phyloP scores from a whole-genome alignment of 2,888 invertebrate species.

The Caenorhabditis angaria region DNA sequence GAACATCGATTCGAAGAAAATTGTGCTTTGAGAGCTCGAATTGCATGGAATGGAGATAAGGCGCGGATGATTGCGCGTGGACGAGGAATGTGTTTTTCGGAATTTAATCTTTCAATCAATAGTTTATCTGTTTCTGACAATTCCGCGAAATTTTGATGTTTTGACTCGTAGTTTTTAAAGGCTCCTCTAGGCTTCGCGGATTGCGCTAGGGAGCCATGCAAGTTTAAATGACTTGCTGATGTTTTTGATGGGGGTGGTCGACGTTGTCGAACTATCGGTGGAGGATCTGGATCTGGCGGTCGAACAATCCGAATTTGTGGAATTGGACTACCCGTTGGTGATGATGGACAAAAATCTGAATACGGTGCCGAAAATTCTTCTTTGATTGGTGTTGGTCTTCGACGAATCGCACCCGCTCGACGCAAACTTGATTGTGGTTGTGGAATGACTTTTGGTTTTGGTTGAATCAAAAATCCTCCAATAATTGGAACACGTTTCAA shows the following conservation, averaged over 20 bases:
- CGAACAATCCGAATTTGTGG: constrained; percentile 35
- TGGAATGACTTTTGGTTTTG: constrained; percentile 27
- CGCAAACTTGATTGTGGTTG: constrained; percentile 37
- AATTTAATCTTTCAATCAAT: constrained; percentile 59
- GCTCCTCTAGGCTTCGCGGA: constrained; percentile 62
- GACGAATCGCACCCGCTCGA: constrained; percentile 47
- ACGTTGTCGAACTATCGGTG: constrained; percentile 29
- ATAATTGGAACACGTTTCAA: constrained; percentile 53
- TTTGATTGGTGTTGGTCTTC: constrained; percentile 38
- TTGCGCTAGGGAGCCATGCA: constrained; percentile 57
- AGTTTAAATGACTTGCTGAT: constrained; percentile 51
- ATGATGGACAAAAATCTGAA: constrained; percentile 41
- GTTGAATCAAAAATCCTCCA: constrained; percentile 47
- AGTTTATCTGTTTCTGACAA: constrained; percentile 57
- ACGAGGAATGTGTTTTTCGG: constrained; percentile 58
- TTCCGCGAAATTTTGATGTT: constrained; percentile 44
- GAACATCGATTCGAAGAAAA: constrained; percentile 32
- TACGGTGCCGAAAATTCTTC: constrained; percentile 39
- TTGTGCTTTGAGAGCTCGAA: constrained; percentile 37
- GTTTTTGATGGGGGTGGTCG: constrained; percentile 35
- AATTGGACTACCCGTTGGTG: constrained; percentile 25
- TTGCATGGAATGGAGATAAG: constrained; percentile 46
- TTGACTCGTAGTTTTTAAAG: constrained; percentile 43
- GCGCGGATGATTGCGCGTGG: constrained; percentile 49
- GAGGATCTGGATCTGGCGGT: constrained; percentile 41